These are phyloP conservation scores for Cyclopterus lumpus DNA, from an alignment of 2,797 vertebrate genomes.

Conservation along the genomic window DNA sequence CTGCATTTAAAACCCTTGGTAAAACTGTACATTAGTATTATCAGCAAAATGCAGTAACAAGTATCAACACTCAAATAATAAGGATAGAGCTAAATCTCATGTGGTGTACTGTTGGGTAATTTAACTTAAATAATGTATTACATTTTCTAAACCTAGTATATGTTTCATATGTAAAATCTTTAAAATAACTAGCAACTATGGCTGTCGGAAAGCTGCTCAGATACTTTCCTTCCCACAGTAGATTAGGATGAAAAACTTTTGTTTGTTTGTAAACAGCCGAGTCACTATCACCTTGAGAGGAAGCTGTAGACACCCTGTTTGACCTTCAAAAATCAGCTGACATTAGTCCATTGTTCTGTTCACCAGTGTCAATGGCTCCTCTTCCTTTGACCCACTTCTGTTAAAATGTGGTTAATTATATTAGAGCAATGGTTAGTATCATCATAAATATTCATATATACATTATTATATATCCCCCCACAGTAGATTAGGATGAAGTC, in stretches of 20 bases:
- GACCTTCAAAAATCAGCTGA: conserved; percentile 32
- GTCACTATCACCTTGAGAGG: background rate
- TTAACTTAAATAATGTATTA: background rate
- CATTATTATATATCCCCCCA: no score
- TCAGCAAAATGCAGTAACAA: background rate
- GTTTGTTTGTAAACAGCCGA: conserved; percentile 24
- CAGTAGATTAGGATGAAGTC: conserved; percentile 8
- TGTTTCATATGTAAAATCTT: background rate
- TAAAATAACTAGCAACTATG: background rate
- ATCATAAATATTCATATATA: background rate
- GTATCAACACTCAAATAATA: background rate
- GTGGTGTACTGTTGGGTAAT: background rate
- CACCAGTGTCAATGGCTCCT: background rate
- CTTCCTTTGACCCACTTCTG: background rate
- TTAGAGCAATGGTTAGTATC: background rate
- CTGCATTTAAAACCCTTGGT: background rate
- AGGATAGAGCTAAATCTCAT: background rate
- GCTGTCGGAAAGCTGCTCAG: background rate
- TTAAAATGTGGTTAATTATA: background rate
- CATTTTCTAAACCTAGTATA: background rate
- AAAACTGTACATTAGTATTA: background rate
- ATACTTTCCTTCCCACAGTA: background rate
- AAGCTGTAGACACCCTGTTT: conserved; percentile 26
- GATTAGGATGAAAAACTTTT: background rate
- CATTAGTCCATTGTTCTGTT: background rate